These are phyloP conservation scores for Cryptomyrus ogoouensis DNA, from an alignment of 2,113 vertebrate species.

Conservation along the genomic window DNA sequence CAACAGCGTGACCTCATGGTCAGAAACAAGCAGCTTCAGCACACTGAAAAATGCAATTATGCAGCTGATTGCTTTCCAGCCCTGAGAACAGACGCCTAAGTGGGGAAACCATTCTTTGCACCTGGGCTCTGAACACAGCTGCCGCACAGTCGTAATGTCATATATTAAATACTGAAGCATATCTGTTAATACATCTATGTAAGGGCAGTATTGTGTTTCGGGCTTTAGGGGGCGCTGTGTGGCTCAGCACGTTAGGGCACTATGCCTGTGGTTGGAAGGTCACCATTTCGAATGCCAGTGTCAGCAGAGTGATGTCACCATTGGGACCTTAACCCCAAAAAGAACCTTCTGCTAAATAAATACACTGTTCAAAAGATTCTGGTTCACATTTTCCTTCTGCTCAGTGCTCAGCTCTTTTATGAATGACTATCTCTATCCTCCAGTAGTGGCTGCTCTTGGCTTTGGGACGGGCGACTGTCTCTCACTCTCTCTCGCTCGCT, in stretches of 20 bases:
- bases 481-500: conserved; percentile 28
- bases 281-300: neutral
- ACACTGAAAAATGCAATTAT: neutral
- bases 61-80: neutral
- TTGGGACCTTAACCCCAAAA: neutral
- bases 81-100: neutral
- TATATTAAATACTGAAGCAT: neutral
- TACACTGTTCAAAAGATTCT: neutral
- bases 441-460: conserved; percentile 55
- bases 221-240: neutral
- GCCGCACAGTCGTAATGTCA: neutral
- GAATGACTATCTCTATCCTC: conserved; percentile 41
- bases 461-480: conserved; percentile 37
- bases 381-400: neutral
- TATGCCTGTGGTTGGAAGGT: neutral
- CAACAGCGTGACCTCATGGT: neutral
- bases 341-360: neutral
- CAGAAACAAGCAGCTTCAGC: neutral
- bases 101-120: neutral
- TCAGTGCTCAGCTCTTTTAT: conserved; percentile 33
- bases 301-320: neutral
- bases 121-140: neutral
- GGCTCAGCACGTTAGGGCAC: neutral
- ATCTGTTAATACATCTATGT: neutral
- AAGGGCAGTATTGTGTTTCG: neutral